These are phyloP conservation scores for Tipula vernalis DNA, from an alignment of 2,888 invertebrate genomes.

Conservation along the genomic window DNA sequence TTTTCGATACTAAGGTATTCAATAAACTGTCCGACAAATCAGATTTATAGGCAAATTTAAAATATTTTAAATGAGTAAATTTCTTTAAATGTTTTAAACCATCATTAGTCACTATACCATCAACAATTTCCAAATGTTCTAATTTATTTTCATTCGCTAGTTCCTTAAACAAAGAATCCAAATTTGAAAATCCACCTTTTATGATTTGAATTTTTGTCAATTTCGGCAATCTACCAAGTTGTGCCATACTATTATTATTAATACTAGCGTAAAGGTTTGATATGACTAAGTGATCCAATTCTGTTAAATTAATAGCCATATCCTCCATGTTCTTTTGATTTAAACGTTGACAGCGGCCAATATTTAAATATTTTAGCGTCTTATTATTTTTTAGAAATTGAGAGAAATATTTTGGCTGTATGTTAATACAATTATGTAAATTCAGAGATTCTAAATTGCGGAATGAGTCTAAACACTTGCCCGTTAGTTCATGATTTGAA, in stretches of 20 bases:
- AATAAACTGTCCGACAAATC: not conserved
- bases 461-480: slow-evolving; percentile 14
- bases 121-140: not conserved
- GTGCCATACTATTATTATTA: not conserved
- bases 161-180: not conserved
- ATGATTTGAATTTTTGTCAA: slow-evolving; percentile 11
- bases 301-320: slow-evolving; percentile 11
- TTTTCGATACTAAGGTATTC: not conserved
- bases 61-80: slow-evolving; percentile 6
- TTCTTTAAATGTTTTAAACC: not conserved
- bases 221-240: not conserved
- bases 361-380: slow-evolving; percentile 15
- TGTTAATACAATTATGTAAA: slow-evolving; percentile 15
- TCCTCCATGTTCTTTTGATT: not conserved
- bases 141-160: not conserved
- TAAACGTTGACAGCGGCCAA: slow-evolving; percentile 15
- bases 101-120: not conserved
- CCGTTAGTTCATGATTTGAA: slow-evolving; percentile 15
- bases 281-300: slow-evolving; percentile 14
- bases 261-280: not conserved
- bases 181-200: not conserved
- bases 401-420: slow-evolving; percentile 14
- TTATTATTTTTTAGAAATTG: slow-evolving; percentile 12
- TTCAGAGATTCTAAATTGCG: slow-evolving; percentile 13
- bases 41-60: not conserved